Evolutionary conservation across 2,797 vertebrate species (phyloP), one percentile per base, ranked within the genome.

Genomic region (Bradypus variegatus): DNA sequence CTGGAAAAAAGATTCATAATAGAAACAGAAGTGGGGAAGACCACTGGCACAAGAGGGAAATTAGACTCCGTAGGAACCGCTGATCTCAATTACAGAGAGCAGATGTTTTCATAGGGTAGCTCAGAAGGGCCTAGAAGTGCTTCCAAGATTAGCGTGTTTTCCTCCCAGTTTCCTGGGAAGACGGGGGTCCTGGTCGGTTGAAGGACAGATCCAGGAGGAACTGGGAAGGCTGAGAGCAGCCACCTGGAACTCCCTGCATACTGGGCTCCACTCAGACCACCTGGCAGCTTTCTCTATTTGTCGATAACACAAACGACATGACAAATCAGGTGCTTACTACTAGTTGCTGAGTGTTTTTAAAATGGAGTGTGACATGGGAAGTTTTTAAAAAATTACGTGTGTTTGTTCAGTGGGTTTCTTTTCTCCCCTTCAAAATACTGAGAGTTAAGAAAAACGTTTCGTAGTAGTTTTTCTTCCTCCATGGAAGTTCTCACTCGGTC

Each of bases 381-480:
- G 38, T 8, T 31, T 72, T 89, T 48, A 45, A 45, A 45, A 45
- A 45, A 45, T 29, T 29, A 86, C 83, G 90, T 83, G 1, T 41
- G 82, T 55, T 89, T 82, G 16, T 53, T 92, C 36, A 85, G 29
- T 50, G 62, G 80, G 41, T 12, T 53, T 31, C 15, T 41, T 64
- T 58, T 78, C 88, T 90, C 50, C 67, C 45, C 50, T 92, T 92
- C 65, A 64, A 91, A 91, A 75, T 60, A 48, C 7, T 69, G 67
- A 8, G 80, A 77, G 9, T 62, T 80, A 53, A 87, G 55, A 27
- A 89, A 88, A 88, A 14, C 2, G 33, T 31, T 55, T 31, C 50
- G 53, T n/a, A 8, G 36, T 84, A 29, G 31, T 36, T 62, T 72
- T 36, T 18, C 67, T 1, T 15, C 73, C 67, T 11, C 72, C 21